Percentiles rank a stretch among this genome's conserved stretches.
phyloP scores from a whole-genome alignment of 2,888 invertebrate genomes.

The Acanthoscelides obtectus region DNA sequence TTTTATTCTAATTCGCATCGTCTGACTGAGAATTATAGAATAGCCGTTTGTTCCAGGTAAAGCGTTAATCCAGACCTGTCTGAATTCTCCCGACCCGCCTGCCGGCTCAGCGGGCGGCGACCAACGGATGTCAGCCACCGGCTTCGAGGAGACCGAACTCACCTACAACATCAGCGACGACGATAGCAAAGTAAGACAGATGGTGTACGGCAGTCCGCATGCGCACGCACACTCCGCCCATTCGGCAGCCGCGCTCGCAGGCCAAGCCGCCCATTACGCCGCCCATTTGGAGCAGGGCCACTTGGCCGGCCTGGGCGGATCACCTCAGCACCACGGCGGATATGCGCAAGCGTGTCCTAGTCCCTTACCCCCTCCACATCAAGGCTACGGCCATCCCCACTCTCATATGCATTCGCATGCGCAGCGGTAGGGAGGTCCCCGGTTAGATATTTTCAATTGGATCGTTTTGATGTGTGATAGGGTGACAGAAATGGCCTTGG shows the following conservation, averaged over 20 bases:
- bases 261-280: constrained; percentile 44
- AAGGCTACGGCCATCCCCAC: constrained; percentile 60
- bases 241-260: constrained; percentile 36
- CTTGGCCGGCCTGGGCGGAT: constrained; percentile 43
- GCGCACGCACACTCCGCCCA: constrained; percentile 62
- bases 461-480: not conserved
- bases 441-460: constrained; percentile 7
- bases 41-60: constrained; percentile 62
- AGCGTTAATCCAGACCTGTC: constrained; percentile 96
- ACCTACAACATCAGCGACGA: constrained; percentile 94
- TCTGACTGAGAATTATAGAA: too few species aligned
- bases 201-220: constrained; percentile 72
- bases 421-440: constrained; percentile 64
- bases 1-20: too few species aligned
- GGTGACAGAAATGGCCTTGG: not conserved
- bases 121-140: constrained; percentile 97
- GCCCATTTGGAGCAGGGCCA: constrained; percentile 45
- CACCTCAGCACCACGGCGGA: constrained; percentile 52
- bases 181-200: constrained; percentile 96
- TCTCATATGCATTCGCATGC: constrained; percentile 68
- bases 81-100: constrained; percentile 93
- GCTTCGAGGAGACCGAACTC: constrained; percentile 97
- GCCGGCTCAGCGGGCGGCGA: constrained; percentile 63
- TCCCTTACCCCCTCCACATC: constrained; percentile 63
- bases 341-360: constrained; percentile 67